These are phyloP conservation scores for Oegoconia quadripuncta DNA, from an alignment of 2,888 invertebrate genomes.

Conservation along the genomic window DNA sequence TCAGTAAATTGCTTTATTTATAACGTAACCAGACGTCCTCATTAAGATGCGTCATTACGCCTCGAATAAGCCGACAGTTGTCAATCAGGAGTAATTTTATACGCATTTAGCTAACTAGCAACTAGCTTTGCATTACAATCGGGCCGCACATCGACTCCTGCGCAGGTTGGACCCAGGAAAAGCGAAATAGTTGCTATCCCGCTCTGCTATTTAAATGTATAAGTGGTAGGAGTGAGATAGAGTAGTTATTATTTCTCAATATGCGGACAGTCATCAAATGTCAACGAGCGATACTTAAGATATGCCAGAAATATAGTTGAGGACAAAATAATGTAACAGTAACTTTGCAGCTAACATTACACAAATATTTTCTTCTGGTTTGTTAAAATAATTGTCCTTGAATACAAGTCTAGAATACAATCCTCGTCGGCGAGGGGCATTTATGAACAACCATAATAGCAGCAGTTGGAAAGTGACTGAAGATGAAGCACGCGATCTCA, in stretches of 20 bases:
- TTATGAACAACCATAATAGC: too few species aligned
- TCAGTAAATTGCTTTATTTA: too few species aligned
- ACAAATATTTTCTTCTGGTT: background rate
- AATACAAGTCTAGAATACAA: too few species aligned
- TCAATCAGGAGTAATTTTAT: slow-evolving; percentile 40
- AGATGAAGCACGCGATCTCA: too few species aligned
- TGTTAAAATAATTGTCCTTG: too few species aligned
- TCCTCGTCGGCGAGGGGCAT: too few species aligned
- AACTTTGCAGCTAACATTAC: too few species aligned
- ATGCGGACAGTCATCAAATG: slow-evolving; percentile 40
- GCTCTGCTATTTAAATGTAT: slow-evolving; percentile 7
- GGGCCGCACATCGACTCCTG: slow-evolving; percentile 37
- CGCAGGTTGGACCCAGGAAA: slow-evolving; percentile 36
- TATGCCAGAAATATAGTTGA: slow-evolving; percentile 11
- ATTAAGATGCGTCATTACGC: slow-evolving; percentile 2
- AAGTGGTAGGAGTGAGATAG: slow-evolving; percentile 23
- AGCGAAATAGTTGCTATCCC: slow-evolving; percentile 13
- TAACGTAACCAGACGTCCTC: too few species aligned
- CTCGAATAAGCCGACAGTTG: slow-evolving; percentile 21
- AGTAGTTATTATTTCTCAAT: slow-evolving; percentile 34
- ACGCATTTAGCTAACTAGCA: slow-evolving; percentile 34
- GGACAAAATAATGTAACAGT: too few species aligned
- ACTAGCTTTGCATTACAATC: slow-evolving; percentile 29
- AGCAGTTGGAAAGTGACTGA: too few species aligned
- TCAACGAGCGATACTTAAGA: slow-evolving; percentile 34